Conservation (phyloP, 2,797 vertebrate species). For the Cephalopachus bancanus region DNA sequence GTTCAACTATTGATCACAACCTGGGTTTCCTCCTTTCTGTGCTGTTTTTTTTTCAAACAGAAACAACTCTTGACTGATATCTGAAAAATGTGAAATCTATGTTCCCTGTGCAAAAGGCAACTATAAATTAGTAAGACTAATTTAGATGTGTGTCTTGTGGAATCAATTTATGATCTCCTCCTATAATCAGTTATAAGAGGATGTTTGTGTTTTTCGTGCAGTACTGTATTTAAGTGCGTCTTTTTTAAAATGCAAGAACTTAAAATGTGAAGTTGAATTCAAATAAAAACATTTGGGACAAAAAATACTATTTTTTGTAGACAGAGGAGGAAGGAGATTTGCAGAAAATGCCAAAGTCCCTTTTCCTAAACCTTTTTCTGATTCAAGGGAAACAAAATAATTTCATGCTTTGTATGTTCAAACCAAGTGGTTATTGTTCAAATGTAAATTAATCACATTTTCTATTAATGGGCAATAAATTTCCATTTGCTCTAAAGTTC, state of each 20-base stretch:
- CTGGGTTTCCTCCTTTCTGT: neutral
- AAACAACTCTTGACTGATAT: neutral
- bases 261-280: neutral
- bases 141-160: neutral
- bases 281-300: neutral
- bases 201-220: neutral
- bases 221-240: neutral
- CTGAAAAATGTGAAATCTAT: neutral
- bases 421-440: neutral
- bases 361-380: conserved; percentile 44
- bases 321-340: neutral
- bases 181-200: neutral
- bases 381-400: conserved; percentile 16
- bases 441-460: conserved; percentile 45
- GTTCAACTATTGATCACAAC: neutral
- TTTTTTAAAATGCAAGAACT: conserved; percentile 5
- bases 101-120: neutral
- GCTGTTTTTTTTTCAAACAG: neutral
- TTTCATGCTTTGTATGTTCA: conserved; percentile 1
- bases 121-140: conserved; percentile 21
- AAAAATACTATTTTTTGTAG: neutral
- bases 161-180: neutral
- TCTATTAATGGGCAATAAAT: neutral
- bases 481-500: conserved; percentile 24
- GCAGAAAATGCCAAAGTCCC: neutral